A percentile compares a stretch with the other conserved stretches of the same genome.
phyloP scores from a whole-genome alignment of 2,888 invertebrate genomes.

The Augochlorella aurata region DNA sequence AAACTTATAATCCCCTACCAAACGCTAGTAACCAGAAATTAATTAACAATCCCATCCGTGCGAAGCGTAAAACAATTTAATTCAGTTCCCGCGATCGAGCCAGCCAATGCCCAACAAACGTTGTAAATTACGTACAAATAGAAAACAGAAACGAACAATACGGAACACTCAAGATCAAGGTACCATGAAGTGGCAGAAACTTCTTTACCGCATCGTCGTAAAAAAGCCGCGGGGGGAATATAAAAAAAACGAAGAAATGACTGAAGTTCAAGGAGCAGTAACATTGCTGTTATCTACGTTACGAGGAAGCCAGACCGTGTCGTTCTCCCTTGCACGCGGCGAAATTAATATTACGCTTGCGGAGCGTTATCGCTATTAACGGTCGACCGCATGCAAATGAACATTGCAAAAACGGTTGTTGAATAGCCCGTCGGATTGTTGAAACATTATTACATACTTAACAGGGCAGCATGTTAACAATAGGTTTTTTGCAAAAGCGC shows the following conservation, averaged over 20 bases:
- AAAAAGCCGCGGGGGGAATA: background rate
- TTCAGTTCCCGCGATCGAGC: background rate
- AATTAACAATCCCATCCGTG: background rate
- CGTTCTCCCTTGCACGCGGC: background rate
- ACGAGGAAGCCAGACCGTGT: too few relatives aligned
- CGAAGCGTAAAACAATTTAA: background rate
- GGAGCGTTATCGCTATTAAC: background rate
- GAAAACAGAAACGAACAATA: conserved; percentile 6
- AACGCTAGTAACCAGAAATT: background rate
- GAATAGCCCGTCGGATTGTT: conserved; percentile 52
- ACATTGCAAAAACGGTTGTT: conserved; percentile 48
- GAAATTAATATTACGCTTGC: conserved; percentile 4
- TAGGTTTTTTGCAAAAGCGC: conserved; percentile 65
- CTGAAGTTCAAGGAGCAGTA: background rate
- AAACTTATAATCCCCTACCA: too few relatives aligned
- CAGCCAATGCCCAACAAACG: background rate
- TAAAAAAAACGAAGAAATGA: background rate
- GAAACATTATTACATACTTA: conserved; percentile 62
- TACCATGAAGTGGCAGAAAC: background rate
- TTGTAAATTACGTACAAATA: background rate
- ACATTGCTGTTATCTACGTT: background rate
- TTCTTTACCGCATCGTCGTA: background rate
- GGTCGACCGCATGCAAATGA: background rate
- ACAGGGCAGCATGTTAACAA: conserved; percentile 62
- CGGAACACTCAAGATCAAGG: conserved; percentile 1